A percentile compares a stretch with the other conserved stretches of the same genome.
phyloP scores from a whole-genome alignment of 2,888 invertebrate species.

The Rhagium mordax region DNA sequence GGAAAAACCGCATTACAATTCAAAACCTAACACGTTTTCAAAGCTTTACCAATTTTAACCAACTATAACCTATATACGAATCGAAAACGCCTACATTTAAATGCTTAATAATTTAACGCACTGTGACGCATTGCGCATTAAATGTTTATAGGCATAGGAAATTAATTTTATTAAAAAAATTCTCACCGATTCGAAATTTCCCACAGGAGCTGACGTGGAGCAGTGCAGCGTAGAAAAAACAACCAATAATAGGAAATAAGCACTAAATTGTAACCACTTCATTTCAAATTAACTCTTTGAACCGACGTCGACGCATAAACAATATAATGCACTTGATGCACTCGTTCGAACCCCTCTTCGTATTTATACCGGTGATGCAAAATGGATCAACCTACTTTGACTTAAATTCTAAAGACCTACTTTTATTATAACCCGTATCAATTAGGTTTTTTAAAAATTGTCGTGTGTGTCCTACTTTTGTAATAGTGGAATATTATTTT shows the following conservation, averaged over 20 bases:
- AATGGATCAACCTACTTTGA: conserved; percentile 53
- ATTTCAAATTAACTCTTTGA: conserved; percentile 6
- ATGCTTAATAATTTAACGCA: too few species aligned
- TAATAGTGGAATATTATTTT: background rate
- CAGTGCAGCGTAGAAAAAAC: conserved; percentile 14
- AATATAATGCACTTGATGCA: conserved; percentile 24
- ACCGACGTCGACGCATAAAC: conserved; percentile 2
- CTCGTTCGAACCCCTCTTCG: conserved; percentile 12
- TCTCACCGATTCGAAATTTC: conserved; percentile 49
- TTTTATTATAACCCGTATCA: conserved; percentile 38
- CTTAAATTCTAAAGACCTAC: conserved; percentile 48
- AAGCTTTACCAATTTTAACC: too few species aligned
- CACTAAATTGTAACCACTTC: conserved; percentile 36
- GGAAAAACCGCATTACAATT: too few species aligned
- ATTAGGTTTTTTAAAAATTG: conserved; percentile 44
- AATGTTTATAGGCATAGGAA: too few species aligned
- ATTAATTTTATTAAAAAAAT: conserved; percentile 4
- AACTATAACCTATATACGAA: too few species aligned
- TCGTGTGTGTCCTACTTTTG: conserved; percentile 42
- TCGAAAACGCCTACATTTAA: too few species aligned
- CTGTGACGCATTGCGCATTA: too few species aligned
- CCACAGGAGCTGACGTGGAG: conserved; percentile 33
- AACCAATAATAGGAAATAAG: conserved; percentile 17
- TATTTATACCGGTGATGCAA: conserved; percentile 48
- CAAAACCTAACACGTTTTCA: too few species aligned